Conservation (phyloP, 1,140 invertebrate genomes). For the Leptonema lineaticorne region DNA sequence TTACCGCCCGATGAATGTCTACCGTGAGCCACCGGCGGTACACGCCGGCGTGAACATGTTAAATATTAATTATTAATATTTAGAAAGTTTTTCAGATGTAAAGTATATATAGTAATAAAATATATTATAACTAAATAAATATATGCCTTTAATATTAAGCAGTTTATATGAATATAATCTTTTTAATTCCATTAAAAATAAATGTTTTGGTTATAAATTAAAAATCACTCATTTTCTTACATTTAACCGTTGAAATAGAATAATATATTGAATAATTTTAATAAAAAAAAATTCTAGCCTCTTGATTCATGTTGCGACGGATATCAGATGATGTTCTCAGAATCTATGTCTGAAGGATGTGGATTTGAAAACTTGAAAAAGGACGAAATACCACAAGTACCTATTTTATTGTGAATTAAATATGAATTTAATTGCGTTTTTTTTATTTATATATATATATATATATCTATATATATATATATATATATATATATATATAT, state of each 20-base stretch:
- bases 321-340: not conserved
- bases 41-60: no score
- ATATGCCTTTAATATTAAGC: no score
- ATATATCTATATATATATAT: not conserved
- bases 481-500: constrained; percentile 1
- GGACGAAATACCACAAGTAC: not conserved
- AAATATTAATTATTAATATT: no score
- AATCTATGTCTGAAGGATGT: not conserved
- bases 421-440: not conserved
- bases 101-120: no score
- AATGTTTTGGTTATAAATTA: not conserved
- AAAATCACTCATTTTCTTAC: not conserved
- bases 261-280: no score
- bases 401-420: not conserved
- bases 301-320: not conserved
- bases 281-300: no score
- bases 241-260: not conserved
- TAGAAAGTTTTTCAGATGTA: no score
- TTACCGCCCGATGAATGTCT: no score
- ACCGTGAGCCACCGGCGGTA: no score
- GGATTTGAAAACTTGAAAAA: not conserved
- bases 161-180: no score
- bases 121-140: no score
- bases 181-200: no score
- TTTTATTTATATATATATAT: not conserved